Evolutionary conservation across 2,888 invertebrate species (phyloP), one percentile per base, ranked within the genome.

Genomic region (Troides oblongomaculatus): DNA sequence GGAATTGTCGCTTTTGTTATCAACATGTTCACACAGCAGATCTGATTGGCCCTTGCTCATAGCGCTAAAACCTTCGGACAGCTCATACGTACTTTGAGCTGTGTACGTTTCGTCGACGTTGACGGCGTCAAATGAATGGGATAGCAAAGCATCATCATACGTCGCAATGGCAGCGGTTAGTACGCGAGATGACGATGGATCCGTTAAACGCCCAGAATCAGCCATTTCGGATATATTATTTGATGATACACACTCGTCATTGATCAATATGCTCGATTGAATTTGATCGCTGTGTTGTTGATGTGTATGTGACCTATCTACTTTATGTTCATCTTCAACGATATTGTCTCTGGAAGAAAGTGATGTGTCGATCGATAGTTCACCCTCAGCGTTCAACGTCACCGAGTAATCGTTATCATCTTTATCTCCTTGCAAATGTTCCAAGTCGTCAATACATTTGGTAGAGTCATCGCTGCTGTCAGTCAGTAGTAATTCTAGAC

Each of bases 381-480:
- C 90, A 3, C 78, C 85, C 30, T 90, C 90, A 1, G 88, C 89
- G 74, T 91, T 91, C 3, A 92, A 81, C 8, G 91, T 92, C 10
- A 88, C 84, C 3, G 88, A 87, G 57, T 64, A 66, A 73, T 89
- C 87, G 68, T 87, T 85, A 60, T 78, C 78, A 60, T 84, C 84
- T 70, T 76, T 82, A 66, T 84, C 87, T n/a, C 74, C 83, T n/a
- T 84, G 83, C 74, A 86, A 53, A 18, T 53, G 82, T 72, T 90
- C 91, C 46, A 87, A 79, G 71, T 91, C 90, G 59, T 91, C 91
- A 46, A 89, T 84, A 77, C 92, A 92, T 78, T 91, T 88, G 3
- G 92, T 92, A 63, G 91, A 91, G 73, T 91, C 92, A 67, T 92
- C 91, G 73, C 90, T 89, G 71, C 85, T 88, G 64, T 91, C 91